phyloP scores from a whole-genome alignment of 2,113 vertebrate genomes.

The Donacobius atricapilla region DNA sequence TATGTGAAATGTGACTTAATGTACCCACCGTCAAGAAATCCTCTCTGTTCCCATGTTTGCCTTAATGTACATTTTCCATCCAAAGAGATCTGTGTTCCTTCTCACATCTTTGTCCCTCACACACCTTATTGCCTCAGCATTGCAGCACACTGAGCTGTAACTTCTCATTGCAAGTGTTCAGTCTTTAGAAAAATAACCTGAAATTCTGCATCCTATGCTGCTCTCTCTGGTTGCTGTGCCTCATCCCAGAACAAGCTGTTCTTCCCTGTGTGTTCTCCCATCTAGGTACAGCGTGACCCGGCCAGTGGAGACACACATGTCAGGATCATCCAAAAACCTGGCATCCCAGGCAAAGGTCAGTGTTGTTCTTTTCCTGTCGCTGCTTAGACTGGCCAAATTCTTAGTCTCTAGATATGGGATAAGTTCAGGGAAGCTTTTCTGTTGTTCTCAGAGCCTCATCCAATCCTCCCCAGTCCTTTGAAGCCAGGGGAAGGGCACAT shows the following conservation, averaged over 20 bases:
- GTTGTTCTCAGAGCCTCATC: neutral
- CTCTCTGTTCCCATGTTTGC: neutral
- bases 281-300: conserved; percentile 90
- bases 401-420: neutral
- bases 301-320: conserved; percentile 89
- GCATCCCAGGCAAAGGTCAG: conserved; percentile 84
- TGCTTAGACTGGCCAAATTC: neutral
- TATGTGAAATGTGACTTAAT: neutral
- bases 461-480: neutral
- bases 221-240: neutral
- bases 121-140: neutral
- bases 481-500: neutral
- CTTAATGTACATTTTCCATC: neutral
- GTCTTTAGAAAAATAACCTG: neutral
- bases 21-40: neutral
- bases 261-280: neutral
- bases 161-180: neutral
- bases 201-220: neutral
- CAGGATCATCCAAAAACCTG: conserved; percentile 81
- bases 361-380: neutral
- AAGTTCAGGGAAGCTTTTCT: neutral
- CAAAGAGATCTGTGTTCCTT: neutral
- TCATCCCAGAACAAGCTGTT: neutral
- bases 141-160: neutral
- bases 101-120: neutral